Conservation (phyloP, 2,113 vertebrate species). For the Nycticebus coucang region DNA sequence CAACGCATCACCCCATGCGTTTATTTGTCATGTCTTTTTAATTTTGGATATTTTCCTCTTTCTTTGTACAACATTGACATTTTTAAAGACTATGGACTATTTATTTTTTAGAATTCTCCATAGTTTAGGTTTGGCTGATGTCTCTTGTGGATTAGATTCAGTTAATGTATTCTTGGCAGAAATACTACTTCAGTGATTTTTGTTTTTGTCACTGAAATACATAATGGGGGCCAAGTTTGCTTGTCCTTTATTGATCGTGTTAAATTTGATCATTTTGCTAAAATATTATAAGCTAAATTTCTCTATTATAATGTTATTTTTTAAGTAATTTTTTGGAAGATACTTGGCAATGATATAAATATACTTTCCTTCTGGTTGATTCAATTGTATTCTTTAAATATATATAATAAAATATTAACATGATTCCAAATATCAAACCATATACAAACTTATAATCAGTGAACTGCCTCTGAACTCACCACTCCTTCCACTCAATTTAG, state of each 20-base stretch:
- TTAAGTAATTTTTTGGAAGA: background rate
- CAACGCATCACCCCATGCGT: background rate
- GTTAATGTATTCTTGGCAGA: background rate
- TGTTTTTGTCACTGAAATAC: background rate
- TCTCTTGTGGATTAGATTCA: background rate
- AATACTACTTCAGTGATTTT: background rate
- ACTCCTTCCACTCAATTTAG: background rate
- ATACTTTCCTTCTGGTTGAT: background rate
- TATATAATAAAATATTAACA: too few species aligned
- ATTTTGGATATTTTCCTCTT: background rate
- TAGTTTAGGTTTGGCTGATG: background rate
- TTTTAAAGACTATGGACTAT: too few species aligned
- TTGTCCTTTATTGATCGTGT: background rate
- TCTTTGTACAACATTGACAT: background rate
- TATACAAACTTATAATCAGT: background rate
- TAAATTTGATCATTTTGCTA: background rate
- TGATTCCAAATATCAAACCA: background rate
- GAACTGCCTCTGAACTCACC: background rate
- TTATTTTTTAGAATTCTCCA: background rate
- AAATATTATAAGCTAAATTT: background rate
- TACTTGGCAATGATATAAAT: background rate
- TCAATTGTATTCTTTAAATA: constrained; percentile 18
- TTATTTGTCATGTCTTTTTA: background rate
- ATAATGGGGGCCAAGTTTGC: background rate
- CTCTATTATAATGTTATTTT: background rate